Evolutionary conservation across 92 coral and sea anemone genomes (phyloP).

Genomic region (Zoanthus sansibaricus): DNA sequence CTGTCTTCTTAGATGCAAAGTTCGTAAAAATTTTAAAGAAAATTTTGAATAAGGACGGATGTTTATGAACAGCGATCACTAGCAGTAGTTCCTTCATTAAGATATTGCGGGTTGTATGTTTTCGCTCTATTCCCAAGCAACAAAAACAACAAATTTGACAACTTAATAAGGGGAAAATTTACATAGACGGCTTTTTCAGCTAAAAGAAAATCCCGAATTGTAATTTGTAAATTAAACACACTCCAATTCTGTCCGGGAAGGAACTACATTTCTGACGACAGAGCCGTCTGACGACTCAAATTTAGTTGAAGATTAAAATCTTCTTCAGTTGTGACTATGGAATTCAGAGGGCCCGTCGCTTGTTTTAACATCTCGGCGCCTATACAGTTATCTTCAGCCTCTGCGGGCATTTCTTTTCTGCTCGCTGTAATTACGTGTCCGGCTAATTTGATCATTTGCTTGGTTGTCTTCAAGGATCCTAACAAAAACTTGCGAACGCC

Average conservation of each 20-base stretch:
- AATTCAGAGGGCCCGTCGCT: conserved; percentile 63
- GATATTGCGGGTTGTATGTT: not conserved
- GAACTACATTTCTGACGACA: not conserved
- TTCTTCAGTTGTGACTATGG: conserved; percentile 48
- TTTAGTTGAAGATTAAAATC: too few relatives aligned
- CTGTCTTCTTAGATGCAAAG: not conserved
- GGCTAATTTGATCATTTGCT: conserved; percentile 71
- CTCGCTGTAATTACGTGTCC: conserved; percentile 73
- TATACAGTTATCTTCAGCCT: conserved; percentile 59
- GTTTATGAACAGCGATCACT: not conserved
- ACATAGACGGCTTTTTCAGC: not conserved
- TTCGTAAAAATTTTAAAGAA: not conserved
- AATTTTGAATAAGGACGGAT: not conserved
- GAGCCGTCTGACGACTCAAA: not conserved
- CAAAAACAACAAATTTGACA: not conserved
- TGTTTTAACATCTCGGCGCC: conserved; percentile 71
- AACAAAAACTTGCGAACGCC: conserved; percentile 78
- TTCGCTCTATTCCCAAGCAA: not conserved
- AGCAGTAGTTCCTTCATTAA: not conserved
- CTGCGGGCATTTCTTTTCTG: conserved; percentile 69
- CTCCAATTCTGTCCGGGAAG: not conserved
- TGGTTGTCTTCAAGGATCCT: conserved; percentile 82
- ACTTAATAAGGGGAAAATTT: not conserved
- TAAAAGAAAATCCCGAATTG: not conserved
- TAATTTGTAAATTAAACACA: not conserved